Percentiles rank a stretch among this genome's conserved stretches.
Conservation (phyloP, 2,113 vertebrate species). For the Lagopus muta region DNA sequence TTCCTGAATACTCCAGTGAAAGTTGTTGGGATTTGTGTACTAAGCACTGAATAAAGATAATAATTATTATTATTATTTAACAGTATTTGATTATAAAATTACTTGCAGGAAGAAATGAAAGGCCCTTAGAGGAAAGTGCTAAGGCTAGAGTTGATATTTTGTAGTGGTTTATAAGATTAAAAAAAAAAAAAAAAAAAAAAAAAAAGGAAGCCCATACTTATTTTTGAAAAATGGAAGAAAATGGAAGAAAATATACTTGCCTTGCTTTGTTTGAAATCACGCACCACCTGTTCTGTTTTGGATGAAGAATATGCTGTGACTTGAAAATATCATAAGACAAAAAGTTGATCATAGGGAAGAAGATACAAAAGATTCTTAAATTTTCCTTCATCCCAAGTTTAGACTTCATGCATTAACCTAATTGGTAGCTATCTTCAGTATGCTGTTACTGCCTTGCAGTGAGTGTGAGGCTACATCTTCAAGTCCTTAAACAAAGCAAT, state of each 20-base stretch:
- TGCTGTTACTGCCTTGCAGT: neutral
- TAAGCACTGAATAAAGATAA: neutral
- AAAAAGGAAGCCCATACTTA: neutral
- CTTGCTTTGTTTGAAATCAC: neutral
- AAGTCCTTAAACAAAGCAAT: neutral
- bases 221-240: neutral
- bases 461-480: neutral
- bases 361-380: rapidly evolving
- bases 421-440: neutral
- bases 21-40: neutral
- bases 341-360: neutral
- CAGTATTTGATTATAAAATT: neutral
- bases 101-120: neutral
- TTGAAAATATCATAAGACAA: neutral
- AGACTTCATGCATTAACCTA: neutral
- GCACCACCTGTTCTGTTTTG: neutral
- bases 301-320: neutral
- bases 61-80: neutral
- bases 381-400: neutral
- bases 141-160: neutral
- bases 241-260: neutral
- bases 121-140: neutral
- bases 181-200: neutral
- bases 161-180: neutral
- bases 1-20: neutral